Evolutionary conservation across 92 coral and sea anemone genomes (phyloP).

Genomic region (Epizoanthus illoricatus): DNA sequence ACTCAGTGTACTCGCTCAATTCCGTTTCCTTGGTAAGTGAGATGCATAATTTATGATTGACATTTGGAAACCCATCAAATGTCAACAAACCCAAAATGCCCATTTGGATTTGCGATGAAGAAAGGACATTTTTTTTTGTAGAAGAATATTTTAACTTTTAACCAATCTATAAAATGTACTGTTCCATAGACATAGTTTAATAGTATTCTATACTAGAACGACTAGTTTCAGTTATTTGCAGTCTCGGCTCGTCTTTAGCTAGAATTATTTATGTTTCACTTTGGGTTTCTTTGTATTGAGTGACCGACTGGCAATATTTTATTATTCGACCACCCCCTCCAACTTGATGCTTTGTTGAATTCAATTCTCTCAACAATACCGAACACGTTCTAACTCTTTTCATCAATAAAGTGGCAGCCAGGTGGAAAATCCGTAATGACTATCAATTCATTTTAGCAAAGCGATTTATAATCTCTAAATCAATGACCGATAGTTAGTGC

Average conservation of each 20-base stretch:
- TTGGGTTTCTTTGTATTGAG: neutral
- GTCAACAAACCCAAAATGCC: constrained; percentile 4
- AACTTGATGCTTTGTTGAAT: neutral
- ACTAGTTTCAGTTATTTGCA: too few relatives aligned
- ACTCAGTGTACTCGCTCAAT: constrained; percentile 22
- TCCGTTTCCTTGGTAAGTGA: constrained; percentile 68
- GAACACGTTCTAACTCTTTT: neutral
- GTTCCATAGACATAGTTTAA: too few relatives aligned
- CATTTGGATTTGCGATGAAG: neutral
- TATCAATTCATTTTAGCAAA: neutral
- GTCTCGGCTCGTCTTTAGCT: too few relatives aligned
- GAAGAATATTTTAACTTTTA: neutral
- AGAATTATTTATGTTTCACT: too few relatives aligned
- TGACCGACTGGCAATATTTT: neutral
- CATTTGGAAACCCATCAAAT: constrained; percentile 45
- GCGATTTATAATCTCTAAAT: constrained; percentile 15
- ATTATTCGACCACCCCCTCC: neutral
- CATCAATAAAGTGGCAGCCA: neutral
- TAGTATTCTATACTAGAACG: too few relatives aligned
- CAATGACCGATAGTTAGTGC: neutral
- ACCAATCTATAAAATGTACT: neutral
- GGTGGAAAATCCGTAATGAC: neutral
- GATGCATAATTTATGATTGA: constrained; percentile 83
- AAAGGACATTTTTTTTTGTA: neutral
- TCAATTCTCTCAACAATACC: neutral